Conservation (phyloP, 2,888 invertebrate species). For the Mellilla xanthometata region DNA sequence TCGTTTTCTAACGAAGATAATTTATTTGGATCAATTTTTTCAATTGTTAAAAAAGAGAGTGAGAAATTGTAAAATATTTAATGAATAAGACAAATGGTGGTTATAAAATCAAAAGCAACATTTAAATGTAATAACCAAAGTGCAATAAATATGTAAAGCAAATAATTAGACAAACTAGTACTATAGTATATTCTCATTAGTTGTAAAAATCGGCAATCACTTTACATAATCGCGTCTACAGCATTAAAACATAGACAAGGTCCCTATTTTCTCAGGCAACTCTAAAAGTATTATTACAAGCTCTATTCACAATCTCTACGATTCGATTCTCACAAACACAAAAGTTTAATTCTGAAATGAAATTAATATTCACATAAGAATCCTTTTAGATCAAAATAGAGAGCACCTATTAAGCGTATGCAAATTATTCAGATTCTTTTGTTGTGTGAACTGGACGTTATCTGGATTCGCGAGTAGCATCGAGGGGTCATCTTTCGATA, state of each 20-base stretch:
- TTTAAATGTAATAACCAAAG: too few relatives aligned
- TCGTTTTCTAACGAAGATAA: conserved; percentile 5
- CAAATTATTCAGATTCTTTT: conserved; percentile 62
- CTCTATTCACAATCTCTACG: conserved; percentile 20
- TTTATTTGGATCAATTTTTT: too few relatives aligned
- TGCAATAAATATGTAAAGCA: too few relatives aligned
- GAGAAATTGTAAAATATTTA: too few relatives aligned
- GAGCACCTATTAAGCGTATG: conserved; percentile 49
- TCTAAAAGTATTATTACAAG: conserved; percentile 9
- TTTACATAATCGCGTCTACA: too few relatives aligned
- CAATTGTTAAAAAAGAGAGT: too few relatives aligned
- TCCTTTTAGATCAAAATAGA: conserved; percentile 37
- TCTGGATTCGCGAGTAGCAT: conserved; percentile 70
- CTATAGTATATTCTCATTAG: too few relatives aligned
- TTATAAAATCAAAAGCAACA: too few relatives aligned
- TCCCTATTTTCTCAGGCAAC: conserved; percentile 3
- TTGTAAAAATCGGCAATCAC: too few relatives aligned
- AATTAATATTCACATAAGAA: conserved; percentile 50
- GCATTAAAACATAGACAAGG: background rate
- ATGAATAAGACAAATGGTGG: too few relatives aligned
- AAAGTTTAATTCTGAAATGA: conserved; percentile 35
- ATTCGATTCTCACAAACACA: conserved; percentile 33
- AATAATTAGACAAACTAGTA: too few relatives aligned
- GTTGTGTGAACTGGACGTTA: conserved; percentile 62
- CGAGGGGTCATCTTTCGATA: conserved; percentile 74